A percentile compares a stretch with the other conserved stretches of the same genome.
These are phyloP conservation scores for Phalacrocorax aristotelis DNA, from an alignment of 2,113 vertebrate species.

Conservation along the genomic window DNA sequence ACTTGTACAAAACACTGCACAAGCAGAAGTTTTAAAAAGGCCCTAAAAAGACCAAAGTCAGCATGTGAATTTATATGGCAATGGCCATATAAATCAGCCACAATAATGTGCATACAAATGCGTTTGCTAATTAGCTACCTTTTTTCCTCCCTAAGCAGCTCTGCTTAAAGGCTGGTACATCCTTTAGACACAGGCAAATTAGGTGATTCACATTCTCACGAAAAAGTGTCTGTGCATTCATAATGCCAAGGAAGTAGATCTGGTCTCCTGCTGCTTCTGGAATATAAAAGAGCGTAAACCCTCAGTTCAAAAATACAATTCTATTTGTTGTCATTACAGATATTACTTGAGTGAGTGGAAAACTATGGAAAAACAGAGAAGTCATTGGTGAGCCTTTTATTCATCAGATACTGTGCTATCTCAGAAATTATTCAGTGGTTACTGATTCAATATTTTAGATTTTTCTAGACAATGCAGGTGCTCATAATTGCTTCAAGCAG, in stretches of 20 bases:
- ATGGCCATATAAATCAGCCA: not conserved
- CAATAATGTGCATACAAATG: not conserved
- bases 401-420: not conserved
- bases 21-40: not conserved
- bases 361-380: not conserved
- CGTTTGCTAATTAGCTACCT: conserved; percentile 2
- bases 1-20: not conserved
- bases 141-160: not conserved
- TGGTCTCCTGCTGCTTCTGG: not conserved
- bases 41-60: not conserved
- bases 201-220: not conserved
- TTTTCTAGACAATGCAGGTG: not conserved
- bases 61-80: not conserved
- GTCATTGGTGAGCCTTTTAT: not conserved
- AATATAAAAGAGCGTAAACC: not conserved
- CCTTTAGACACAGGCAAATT: not conserved
- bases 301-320: not conserved
- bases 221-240: not conserved
- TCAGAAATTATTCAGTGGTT: not conserved
- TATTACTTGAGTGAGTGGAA: not conserved
- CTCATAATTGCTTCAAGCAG: not conserved
- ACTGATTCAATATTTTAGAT: not conserved
- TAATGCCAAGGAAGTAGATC: not conserved
- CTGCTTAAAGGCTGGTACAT: not conserved
- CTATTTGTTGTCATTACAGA: not conserved